Evolutionary conservation across 2,797 vertebrate genomes (phyloP).

Genomic region (Anas flavirostris): DNA sequence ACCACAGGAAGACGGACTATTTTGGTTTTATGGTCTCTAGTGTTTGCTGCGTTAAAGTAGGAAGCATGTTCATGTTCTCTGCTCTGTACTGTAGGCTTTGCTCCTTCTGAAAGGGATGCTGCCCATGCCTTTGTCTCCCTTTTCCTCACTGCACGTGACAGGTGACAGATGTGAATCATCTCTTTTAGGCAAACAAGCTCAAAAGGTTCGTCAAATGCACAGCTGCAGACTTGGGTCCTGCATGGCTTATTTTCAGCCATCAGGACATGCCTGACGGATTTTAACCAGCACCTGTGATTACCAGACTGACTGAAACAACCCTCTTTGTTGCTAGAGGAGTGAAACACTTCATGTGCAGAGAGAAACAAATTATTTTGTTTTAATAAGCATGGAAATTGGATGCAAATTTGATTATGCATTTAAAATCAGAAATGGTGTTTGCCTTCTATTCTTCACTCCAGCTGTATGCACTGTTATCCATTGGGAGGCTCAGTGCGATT

Average conservation of each 20-base stretch:
- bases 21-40: background rate
- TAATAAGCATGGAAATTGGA: background rate
- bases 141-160: background rate
- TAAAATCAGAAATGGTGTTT: background rate
- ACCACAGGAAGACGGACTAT: background rate
- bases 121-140: background rate
- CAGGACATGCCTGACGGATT: background rate
- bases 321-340: background rate
- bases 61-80: accelerated
- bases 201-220: background rate
- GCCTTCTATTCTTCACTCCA: background rate
- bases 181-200: background rate
- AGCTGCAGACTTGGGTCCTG: background rate
- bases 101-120: background rate
- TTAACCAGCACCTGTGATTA: background rate
- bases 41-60: background rate
- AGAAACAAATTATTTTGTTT: background rate
- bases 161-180: background rate
- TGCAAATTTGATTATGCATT: background rate
- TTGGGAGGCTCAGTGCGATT: background rate
- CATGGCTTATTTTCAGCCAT: background rate
- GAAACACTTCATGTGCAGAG: background rate
- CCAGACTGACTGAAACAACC: background rate
- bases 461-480: background rate
- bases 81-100: accelerated